Percentiles rank a stretch among this genome's conserved stretches.
Evolutionary conservation across 2,113 vertebrate species (phyloP).

Genomic region (Strix aluco): DNA sequence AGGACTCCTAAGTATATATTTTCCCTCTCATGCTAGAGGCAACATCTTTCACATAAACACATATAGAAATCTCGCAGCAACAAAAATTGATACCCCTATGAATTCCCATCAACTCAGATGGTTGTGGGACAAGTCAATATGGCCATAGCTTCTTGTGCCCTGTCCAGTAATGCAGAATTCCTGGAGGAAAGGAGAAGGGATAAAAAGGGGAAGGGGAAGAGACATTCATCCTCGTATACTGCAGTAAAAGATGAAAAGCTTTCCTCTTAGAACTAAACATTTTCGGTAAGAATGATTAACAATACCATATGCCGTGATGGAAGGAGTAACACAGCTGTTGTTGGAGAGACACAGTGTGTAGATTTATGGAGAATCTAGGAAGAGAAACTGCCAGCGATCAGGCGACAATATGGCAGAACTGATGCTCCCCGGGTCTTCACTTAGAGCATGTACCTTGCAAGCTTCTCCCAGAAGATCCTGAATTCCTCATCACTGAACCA

Average conservation of each 20-base stretch:
- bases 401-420: rapidly evolving
- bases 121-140: background rate
- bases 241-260: background rate
- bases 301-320: background rate
- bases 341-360: background rate
- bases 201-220: background rate
- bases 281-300: background rate
- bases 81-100: background rate
- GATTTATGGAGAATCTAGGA: background rate
- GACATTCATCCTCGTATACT: background rate
- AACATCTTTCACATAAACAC: background rate
- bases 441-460: background rate
- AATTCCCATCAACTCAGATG: background rate
- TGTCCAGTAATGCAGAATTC: background rate
- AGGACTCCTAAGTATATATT: background rate
- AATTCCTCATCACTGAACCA: background rate
- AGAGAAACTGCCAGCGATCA: background rate
- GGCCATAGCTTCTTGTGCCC: background rate
- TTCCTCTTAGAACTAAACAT: background rate
- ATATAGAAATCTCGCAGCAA: background rate
- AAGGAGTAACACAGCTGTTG: background rate
- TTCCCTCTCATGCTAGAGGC: background rate
- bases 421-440: background rate
- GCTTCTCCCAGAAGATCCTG: background rate
- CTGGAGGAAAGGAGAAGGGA: background rate